Base-by-base conservation (phyloP, 2,113 vertebrate species). In the Hypocryptadius cinnamomeus region DNA sequence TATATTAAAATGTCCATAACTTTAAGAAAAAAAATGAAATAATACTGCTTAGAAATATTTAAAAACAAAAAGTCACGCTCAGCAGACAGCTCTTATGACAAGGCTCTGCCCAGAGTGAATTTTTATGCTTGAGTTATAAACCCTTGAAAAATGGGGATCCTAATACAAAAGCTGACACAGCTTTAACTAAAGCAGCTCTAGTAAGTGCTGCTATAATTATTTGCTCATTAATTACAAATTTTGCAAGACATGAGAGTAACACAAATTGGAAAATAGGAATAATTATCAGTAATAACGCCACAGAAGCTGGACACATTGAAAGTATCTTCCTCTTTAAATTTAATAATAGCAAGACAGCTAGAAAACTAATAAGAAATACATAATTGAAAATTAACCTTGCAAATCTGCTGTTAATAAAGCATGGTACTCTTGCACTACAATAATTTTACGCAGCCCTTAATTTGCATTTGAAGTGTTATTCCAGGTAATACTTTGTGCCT, bases 371-470 rank as follows among this genome's bases (percentile, higher is more conserved):
- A 97, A 97, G 96, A 97, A 97, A 97, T 95, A 96, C 94, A 90
- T 96, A 97, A 97, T 97, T 97, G 97, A 97, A 97, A 97, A 97
- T 97, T 97, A 97, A 97, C 96, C 96, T 96, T 95, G 96, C 95
- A 97, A 96, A 96, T 97, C 95, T 96, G 91, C 94, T 96, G 95
- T 82, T 97, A 97, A 97, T 96, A 97, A 97, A 96, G 90, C 90
- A 51, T 50, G 92, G 85, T 95, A 82, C 90, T 95, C 94, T 92
- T 92, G 89, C 28, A 10, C 91, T 94, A 87, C 90, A 95, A 95
- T 96, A 51, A 95, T 97, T 96, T 96, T 95, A 90, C 83, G 70
- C 91, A 87, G 93, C 48, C 59, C 53, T 94, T 88, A 76, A 94
- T 96, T 94, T 95, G 90, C 91, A 92, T 96, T 84, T 95, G 90